A percentile compares a stretch with the other conserved stretches of the same genome.
Conservation (phyloP, 2,888 invertebrate species). For the Doris montereyensis region DNA sequence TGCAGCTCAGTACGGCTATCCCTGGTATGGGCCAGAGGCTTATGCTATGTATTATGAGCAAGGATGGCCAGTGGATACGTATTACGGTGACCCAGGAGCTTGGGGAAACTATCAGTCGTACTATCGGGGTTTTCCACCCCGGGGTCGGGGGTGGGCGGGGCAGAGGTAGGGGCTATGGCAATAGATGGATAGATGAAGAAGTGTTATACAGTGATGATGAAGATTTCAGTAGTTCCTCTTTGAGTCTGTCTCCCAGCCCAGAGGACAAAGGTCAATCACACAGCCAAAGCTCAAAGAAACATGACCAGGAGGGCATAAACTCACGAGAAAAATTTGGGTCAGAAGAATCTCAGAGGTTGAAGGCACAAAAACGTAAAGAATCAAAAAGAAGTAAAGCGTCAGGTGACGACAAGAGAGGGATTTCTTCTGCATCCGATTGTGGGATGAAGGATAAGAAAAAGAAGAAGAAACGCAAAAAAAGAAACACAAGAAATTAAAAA, state of each 20-base stretch:
- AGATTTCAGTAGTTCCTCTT: background rate
- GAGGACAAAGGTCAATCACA: too few relatives aligned
- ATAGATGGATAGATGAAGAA: constrained; percentile 10
- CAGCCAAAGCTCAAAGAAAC: too few relatives aligned
- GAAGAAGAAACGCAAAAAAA: constrained; percentile 34
- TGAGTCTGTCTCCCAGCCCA: too few relatives aligned
- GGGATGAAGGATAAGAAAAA: constrained; percentile 34
- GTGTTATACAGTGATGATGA: background rate
- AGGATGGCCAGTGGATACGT: constrained; percentile 44
- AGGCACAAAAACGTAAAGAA: too few relatives aligned
- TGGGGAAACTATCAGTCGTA: constrained; percentile 42
- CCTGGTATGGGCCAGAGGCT: constrained; percentile 38
- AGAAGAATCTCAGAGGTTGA: too few relatives aligned
- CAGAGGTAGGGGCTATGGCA: constrained; percentile 4
- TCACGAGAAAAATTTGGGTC: too few relatives aligned
- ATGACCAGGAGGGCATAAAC: too few relatives aligned
- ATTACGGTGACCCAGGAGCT: constrained; percentile 45
- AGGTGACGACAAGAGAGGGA: constrained; percentile 2
- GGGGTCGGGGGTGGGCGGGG: constrained; percentile 40
- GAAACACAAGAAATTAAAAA: constrained; percentile 41
- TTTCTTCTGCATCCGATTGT: background rate
- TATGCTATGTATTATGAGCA: constrained; percentile 35
- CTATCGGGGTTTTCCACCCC: constrained; percentile 43
- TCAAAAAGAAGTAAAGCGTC: constrained; percentile 8
- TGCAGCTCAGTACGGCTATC: constrained; percentile 36